phyloP scores from a whole-genome alignment of 2,113 vertebrate species.

The Laticauda colubrina region DNA sequence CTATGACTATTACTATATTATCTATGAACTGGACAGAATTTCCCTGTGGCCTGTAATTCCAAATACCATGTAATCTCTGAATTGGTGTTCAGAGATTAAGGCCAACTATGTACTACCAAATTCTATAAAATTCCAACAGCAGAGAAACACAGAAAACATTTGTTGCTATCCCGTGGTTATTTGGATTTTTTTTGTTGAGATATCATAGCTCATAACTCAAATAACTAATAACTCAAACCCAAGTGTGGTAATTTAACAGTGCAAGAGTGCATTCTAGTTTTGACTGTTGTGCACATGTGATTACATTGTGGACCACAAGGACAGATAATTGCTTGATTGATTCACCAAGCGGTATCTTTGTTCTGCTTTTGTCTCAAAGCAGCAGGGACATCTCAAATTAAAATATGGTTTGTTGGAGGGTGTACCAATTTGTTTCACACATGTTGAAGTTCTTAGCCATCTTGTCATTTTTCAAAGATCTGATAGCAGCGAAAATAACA shows the following conservation, averaged over 20 bases:
- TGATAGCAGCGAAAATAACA: slow-evolving; percentile 42
- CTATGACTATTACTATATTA: too few species aligned
- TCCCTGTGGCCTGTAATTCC: background rate
- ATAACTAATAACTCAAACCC: background rate
- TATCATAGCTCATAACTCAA: background rate
- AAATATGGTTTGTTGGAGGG: background rate
- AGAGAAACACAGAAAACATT: background rate
- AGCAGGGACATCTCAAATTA: background rate
- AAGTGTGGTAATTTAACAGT: background rate
- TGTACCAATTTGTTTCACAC: slow-evolving; percentile 31
- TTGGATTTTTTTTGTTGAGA: background rate
- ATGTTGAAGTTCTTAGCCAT: slow-evolving; percentile 37
- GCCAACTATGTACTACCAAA: background rate
- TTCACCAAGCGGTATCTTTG: background rate
- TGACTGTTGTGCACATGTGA: background rate
- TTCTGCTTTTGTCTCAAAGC: background rate
- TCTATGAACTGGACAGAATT: background rate
- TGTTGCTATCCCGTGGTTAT: background rate
- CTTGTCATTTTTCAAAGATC: slow-evolving; percentile 34
- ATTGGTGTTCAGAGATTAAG: background rate
- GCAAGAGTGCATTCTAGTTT: background rate
- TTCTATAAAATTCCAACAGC: background rate
- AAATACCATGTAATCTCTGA: background rate
- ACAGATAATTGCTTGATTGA: background rate
- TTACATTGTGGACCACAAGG: background rate